Percentiles rank a stretch among this genome's conserved stretches.
Conservation (phyloP, 2,888 invertebrate species). For the Heliconius erato region DNA sequence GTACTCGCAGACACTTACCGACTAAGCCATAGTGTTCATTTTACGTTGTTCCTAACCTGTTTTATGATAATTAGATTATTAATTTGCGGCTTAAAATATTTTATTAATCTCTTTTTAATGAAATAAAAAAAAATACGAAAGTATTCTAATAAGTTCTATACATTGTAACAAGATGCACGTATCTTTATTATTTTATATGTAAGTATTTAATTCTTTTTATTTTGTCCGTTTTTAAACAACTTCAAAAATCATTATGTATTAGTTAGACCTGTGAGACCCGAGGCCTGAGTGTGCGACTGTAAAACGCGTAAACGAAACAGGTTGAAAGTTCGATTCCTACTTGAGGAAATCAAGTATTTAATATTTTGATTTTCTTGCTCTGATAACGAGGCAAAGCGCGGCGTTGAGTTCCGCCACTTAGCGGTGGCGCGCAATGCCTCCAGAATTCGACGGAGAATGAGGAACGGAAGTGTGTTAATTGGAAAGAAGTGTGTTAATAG, state of each 20-base stretch:
- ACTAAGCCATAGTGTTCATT: background rate
- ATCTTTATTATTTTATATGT: background rate
- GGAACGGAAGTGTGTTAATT: too few relatives aligned
- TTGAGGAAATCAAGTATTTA: background rate
- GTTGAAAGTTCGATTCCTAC: background rate
- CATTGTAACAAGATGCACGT: slow-evolving; percentile 31
- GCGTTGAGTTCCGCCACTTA: too few relatives aligned
- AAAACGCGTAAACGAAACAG: background rate
- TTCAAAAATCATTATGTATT: background rate
- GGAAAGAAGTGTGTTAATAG: too few relatives aligned
- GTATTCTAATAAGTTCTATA: background rate
- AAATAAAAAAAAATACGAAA: background rate
- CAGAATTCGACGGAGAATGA: too few relatives aligned
- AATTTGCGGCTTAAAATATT: background rate
- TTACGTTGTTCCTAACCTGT: background rate
- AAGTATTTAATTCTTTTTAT: background rate
- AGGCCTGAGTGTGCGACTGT: background rate
- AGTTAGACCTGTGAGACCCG: background rate
- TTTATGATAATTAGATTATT: slow-evolving; percentile 10
- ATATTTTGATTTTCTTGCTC: too few relatives aligned
- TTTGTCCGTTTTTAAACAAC: background rate
- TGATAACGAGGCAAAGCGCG: too few relatives aligned
- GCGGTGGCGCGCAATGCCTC: too few relatives aligned
- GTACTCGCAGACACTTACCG: background rate
- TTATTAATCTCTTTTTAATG: background rate